Conservation (phyloP, 2,797 vertebrate species). For the Brotula barbata region DNA sequence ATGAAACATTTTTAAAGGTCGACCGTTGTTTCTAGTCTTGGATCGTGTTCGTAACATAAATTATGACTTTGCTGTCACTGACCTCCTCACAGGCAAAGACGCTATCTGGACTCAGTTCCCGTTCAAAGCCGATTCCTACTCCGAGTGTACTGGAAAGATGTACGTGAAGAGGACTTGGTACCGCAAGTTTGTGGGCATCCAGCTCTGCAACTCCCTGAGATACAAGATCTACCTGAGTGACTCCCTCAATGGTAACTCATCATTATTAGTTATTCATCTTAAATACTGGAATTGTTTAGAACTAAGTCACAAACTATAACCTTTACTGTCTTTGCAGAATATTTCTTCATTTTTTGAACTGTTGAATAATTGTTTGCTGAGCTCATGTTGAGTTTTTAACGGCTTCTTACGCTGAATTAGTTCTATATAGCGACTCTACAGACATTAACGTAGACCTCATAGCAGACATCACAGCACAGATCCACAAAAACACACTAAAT, state of each 20-base stretch:
- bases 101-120: conserved; percentile 97
- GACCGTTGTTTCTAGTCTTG: background rate
- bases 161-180: conserved; percentile 98
- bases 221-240: conserved; percentile 99
- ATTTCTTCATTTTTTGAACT: no score
- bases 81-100: conserved; percentile 84
- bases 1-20: background rate
- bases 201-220: conserved; percentile 97
- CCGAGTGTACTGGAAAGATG: conserved; percentile 93
- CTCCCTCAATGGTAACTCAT: conserved; percentile 87
- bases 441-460: no score
- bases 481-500: no score
- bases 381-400: no score
- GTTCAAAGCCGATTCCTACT: conserved; percentile 89
- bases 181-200: conserved; percentile 97
- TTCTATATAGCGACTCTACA: no score
- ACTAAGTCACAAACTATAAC: no score
- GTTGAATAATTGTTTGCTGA: no score
- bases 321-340: no score
- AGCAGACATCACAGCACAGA: no score
- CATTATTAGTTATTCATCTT: no score
- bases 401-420: no score
- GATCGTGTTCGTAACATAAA: background rate
- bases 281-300: no score
- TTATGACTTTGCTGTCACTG: conserved; percentile 8